A percentile compares a stretch with the other conserved stretches of the same genome.
Conservation (phyloP, 2,113 vertebrate genomes). For the Columba janthina region DNA sequence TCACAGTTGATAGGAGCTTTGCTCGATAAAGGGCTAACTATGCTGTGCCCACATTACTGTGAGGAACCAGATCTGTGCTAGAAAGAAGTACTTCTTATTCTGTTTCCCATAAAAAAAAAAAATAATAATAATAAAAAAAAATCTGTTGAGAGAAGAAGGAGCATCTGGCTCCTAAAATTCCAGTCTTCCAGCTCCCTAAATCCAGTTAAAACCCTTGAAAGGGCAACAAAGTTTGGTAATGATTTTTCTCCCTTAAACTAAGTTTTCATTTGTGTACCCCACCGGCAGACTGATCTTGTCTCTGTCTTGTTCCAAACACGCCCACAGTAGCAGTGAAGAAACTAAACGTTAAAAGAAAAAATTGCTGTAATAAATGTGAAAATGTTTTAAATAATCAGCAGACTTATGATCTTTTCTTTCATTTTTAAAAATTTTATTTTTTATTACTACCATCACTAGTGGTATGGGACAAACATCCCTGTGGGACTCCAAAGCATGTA, state of each 20-base stretch:
- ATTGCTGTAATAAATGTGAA: not conserved
- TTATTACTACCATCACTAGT: not conserved
- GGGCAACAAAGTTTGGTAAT: not conserved
- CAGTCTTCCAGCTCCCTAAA: not conserved
- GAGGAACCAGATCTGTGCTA: not conserved
- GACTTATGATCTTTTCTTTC: not conserved
- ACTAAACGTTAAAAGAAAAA: not conserved
- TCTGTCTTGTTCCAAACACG: not conserved
- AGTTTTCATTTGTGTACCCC: not conserved
- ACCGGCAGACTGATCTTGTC: fast-evolving
- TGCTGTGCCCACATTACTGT: not conserved
- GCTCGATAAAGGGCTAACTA: not conserved
- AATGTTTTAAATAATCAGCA: not conserved
- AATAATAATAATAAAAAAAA: no score
- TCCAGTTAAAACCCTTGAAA: not conserved
- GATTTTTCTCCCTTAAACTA: not conserved
- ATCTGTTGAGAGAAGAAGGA: conserved; percentile 10
- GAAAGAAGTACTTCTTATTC: not conserved
- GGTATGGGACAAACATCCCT: not conserved
- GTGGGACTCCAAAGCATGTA: not conserved
- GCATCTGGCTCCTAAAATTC: not conserved
- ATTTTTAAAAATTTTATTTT: not conserved
- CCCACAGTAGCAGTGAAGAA: not conserved
- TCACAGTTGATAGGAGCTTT: not conserved
- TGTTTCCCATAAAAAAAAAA: not conserved